These are phyloP conservation scores for Archocentrus centrarchus DNA, from an alignment of 2,113 vertebrate genomes.

Conservation along the genomic window DNA sequence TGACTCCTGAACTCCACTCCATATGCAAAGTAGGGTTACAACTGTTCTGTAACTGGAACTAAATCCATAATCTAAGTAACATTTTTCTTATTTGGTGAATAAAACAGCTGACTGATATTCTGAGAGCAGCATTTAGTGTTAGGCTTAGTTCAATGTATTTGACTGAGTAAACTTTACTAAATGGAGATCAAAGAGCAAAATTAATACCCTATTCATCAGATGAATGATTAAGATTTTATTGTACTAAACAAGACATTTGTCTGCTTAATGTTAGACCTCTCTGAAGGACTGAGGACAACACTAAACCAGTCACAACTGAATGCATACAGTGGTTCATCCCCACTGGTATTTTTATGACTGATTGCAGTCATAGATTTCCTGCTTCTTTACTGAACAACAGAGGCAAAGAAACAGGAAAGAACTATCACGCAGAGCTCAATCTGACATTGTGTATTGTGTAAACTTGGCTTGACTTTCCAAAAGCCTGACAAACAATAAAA, in stretches of 20 bases:
- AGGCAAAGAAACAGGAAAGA: slow-evolving; percentile 1
- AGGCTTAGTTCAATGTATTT: background rate
- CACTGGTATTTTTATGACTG: background rate
- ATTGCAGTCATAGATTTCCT: background rate
- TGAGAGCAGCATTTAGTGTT: background rate
- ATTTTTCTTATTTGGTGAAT: background rate
- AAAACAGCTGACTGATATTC: background rate
- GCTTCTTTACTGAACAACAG: slow-evolving; percentile 23
- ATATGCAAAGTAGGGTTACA: background rate
- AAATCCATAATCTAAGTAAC: background rate
- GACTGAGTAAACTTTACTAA: background rate
- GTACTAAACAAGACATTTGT: background rate
- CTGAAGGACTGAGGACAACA: background rate
- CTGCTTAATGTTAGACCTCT: background rate
- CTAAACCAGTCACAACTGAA: background rate
- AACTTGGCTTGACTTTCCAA: slow-evolving; percentile 33
- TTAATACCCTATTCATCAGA: background rate
- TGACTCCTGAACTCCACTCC: background rate
- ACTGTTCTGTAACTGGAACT: background rate
- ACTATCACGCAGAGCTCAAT: slow-evolving; percentile 25
- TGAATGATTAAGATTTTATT: background rate
- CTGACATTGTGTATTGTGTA: slow-evolving; percentile 30
- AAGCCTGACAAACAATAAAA: slow-evolving; percentile 38
- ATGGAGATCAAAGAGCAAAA: background rate
- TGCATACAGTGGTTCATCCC: background rate